Base-by-base conservation (phyloP, 2,888 invertebrate genomes). In the Pammene fasciana region DNA sequence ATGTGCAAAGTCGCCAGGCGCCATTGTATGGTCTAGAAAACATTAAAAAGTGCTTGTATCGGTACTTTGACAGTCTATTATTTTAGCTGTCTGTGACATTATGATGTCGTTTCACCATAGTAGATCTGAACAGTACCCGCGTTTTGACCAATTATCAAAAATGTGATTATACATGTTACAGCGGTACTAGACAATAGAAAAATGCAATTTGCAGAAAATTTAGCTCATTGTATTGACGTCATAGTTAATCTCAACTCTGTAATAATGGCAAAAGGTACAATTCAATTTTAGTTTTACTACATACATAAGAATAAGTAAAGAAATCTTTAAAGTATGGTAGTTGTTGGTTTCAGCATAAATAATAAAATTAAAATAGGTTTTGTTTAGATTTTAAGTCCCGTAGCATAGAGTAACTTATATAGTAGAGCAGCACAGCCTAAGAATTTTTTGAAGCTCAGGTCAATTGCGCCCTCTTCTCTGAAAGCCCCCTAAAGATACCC, bases 51-150 rank as follows among this genome's bases (percentile, higher is more conserved):
- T 38, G 7, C 5, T 14, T 14, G 8, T 46, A 14, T 14, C 14
- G 3, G 7, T 16, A 16, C 13, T 52, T 54, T 34, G 52, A 26
- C 26, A 0, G 26, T 26, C 34, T 36, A 34, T 54, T 54, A 36
- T 6, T 52, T 52, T 8, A 26, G 26, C 6, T 34, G 8, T 34
- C 54, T 54, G 54, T 54, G 54, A 13, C 26, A 18, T 52, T 50
- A 50, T 13, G 71, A 50, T 13, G 71, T 64, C 48, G 66, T 55
- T 68, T 68, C 62, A 73, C 72, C 72, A 59, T 71, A 72, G 75
- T 78, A 74, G 74, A 75, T 76, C 75, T 79, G 71, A 26, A n/a
- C 43, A 45, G 52, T 64, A 64, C 45, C 26, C 43, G 16, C 26
- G 11, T 64, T 64, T 54, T n/a, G 64, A 64, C 54, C 43, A 64